Evolutionary conservation across 2,888 invertebrate genomes (phyloP).

Genomic region (Tenodera sinensis): DNA sequence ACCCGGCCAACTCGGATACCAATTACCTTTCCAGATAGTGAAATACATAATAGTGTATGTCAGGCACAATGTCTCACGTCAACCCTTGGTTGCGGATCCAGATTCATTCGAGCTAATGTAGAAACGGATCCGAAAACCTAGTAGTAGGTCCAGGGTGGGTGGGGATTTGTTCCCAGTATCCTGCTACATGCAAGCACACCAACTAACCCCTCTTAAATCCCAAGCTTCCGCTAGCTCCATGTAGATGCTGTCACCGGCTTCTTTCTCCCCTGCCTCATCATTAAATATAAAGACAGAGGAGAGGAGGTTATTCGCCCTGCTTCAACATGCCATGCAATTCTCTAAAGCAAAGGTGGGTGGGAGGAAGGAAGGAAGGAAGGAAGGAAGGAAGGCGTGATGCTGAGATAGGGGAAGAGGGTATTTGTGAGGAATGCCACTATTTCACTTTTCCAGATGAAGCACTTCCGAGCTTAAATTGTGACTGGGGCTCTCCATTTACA

Average conservation of each 20-base stretch:
- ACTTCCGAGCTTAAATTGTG: background rate
- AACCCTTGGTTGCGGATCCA: background rate
- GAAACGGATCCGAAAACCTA: background rate
- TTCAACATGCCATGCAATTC: background rate
- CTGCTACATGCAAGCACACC: constrained; percentile 12
- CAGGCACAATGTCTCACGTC: background rate
- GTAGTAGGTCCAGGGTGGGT: background rate
- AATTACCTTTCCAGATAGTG: background rate
- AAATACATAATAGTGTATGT: constrained; percentile 7
- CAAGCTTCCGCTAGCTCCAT: background rate
- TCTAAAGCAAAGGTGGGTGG: constrained; percentile 1
- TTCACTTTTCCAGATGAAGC: background rate
- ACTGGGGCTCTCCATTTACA: background rate
- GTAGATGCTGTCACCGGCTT: constrained; percentile 1
- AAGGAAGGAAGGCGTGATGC: background rate
- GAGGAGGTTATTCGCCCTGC: background rate
- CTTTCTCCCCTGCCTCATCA: background rate
- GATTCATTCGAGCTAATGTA: background rate
- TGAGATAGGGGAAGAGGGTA: background rate
- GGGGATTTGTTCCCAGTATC: background rate
- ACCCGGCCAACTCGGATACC: background rate
- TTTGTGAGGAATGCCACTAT: background rate
- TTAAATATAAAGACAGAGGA: constrained; percentile 19
- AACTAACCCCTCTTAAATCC: constrained; percentile 17
- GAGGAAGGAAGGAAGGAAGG: constrained; percentile 12